These are phyloP conservation scores for Cryptoblepharus egeriae DNA, from an alignment of 2,797 vertebrate genomes.

Conservation along the genomic window DNA sequence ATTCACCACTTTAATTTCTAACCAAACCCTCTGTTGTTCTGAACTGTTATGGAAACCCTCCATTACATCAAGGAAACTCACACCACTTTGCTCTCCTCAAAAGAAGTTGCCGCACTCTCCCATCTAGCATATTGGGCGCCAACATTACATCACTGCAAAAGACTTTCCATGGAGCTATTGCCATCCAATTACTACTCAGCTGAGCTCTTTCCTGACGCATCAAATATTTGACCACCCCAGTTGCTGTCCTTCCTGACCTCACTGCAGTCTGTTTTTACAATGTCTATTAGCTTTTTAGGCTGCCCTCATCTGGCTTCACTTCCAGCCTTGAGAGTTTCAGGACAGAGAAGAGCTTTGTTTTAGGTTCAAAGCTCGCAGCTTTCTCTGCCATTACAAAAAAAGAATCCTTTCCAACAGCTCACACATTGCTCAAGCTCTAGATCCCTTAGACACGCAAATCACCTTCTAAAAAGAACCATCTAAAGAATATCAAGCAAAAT, in stretches of 20 bases:
- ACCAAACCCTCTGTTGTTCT: not conserved
- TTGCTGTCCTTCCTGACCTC: conserved; percentile 13
- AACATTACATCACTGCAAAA: not conserved
- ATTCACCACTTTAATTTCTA: not conserved
- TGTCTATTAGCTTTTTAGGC: conserved; percentile 1
- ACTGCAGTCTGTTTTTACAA: not conserved
- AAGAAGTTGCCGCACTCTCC: not conserved
- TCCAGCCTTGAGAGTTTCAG: fast-evolving
- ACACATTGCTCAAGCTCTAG: not conserved
- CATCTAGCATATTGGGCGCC: conserved; percentile 1
- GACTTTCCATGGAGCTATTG: not conserved
- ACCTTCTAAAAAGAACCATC: not conserved
- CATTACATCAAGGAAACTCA: not conserved
- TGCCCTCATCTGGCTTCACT: not conserved
- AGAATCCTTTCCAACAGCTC: not conserved
- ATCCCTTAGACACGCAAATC: not conserved
- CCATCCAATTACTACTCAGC: not conserved
- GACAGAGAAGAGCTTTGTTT: not conserved
- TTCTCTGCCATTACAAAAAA: conserved; percentile 15
- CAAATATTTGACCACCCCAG: conserved; percentile 12
- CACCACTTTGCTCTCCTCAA: not conserved
- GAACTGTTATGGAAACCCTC: not conserved
- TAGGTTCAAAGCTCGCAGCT: conserved; percentile 12
- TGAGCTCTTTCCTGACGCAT: not conserved
- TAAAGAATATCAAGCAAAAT: not conserved